These are phyloP conservation scores for Holacanthus passer DNA, from an alignment of 2,113 vertebrate genomes.

Conservation along the genomic window DNA sequence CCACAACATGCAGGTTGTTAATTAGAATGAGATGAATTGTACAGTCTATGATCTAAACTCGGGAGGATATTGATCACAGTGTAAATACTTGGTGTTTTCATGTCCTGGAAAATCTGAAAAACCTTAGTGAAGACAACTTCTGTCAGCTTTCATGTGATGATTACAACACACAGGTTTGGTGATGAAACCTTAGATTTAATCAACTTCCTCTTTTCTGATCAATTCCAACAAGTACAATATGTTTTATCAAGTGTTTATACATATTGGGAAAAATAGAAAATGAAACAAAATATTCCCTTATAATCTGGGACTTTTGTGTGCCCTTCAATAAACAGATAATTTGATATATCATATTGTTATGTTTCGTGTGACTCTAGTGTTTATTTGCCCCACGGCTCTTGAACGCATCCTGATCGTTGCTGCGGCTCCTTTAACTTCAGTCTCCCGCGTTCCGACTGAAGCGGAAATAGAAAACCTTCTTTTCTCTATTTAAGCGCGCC, in stretches of 20 bases:
- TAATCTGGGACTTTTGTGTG: background rate
- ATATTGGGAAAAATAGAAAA: background rate
- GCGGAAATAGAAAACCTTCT: constrained; percentile 79
- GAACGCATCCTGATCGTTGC: constrained; percentile 3
- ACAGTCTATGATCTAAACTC: too few species aligned
- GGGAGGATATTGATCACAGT: too few species aligned
- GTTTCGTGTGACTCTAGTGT: background rate
- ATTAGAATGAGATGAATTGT: too few species aligned
- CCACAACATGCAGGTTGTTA: too few species aligned
- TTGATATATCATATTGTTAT: too few species aligned
- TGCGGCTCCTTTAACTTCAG: constrained; percentile 80
- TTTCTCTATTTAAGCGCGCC: constrained; percentile 87
- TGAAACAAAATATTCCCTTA: background rate
- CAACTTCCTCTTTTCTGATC: too few species aligned
- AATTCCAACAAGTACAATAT: too few species aligned
- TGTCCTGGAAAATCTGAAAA: background rate
- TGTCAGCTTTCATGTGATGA: background rate
- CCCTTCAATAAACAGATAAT: background rate
- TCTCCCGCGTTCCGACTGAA: constrained; percentile 82
- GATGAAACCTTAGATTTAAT: background rate
- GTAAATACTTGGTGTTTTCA: too few species aligned
- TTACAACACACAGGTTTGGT: background rate
- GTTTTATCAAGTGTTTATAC: too few species aligned
- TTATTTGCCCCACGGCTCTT: accelerated
- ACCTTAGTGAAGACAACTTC: background rate